phyloP scores from a whole-genome alignment of 1,140 invertebrate species.

The Hetaerina americana region DNA sequence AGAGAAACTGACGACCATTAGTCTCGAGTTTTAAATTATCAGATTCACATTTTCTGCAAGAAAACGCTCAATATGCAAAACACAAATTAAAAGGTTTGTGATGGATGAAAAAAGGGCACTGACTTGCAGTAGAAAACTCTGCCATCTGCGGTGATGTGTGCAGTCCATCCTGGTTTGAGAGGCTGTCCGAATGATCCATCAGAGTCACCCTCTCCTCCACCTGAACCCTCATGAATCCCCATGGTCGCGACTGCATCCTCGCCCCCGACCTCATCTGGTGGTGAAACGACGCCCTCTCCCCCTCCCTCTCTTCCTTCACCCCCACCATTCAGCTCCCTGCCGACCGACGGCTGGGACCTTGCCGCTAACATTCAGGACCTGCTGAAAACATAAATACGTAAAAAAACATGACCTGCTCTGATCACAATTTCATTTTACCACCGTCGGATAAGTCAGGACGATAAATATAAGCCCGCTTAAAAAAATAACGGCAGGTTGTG shows the following conservation, averaged over 20 bases:
- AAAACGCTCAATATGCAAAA: not conserved
- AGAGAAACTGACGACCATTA: too few species aligned
- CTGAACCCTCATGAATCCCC: not conserved
- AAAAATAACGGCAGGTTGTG: too few species aligned
- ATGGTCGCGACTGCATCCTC: not conserved
- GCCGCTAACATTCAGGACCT: not conserved
- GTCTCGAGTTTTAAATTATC: too few species aligned
- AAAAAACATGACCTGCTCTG: too few species aligned
- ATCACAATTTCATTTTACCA: too few species aligned
- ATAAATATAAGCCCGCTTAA: too few species aligned
- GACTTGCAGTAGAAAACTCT: constrained; percentile 69
- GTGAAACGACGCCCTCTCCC: not conserved
- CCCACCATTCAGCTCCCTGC: not conserved
- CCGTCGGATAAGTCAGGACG: too few species aligned
- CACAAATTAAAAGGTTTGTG: not conserved
- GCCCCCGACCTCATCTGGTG: not conserved
- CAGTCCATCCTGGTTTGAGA: constrained; percentile 46
- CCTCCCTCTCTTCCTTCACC: not conserved
- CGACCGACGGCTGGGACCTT: not conserved
- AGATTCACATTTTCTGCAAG: not conserved
- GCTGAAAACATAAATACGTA: too few species aligned
- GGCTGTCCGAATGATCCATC: not conserved
- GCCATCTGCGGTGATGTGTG: constrained; percentile 54
- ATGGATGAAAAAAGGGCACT: constrained; percentile 29
- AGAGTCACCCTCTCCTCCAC: not conserved